phyloP scores from a whole-genome alignment of 2,888 invertebrate genomes.

The Eristalis tenax region DNA sequence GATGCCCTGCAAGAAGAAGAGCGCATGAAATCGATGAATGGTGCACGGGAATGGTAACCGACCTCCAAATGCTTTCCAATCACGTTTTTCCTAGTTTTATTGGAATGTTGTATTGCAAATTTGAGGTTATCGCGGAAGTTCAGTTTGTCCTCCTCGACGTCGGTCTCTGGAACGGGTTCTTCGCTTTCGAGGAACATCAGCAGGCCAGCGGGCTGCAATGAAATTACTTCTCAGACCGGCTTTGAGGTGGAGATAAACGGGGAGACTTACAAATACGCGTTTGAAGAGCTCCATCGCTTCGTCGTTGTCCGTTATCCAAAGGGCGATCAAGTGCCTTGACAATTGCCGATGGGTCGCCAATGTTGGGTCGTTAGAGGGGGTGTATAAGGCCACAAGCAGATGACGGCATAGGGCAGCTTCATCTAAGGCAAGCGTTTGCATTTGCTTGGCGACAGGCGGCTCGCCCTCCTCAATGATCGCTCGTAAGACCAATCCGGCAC shows the following conservation, averaged over 20 bases:
- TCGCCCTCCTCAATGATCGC: slow-evolving; percentile 99
- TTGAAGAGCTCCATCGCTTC: slow-evolving; percentile 93
- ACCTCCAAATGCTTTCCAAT: slow-evolving; percentile 93
- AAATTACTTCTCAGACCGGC: slow-evolving; percentile 3
- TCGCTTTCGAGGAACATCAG: slow-evolving; percentile 93
- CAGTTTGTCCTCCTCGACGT: slow-evolving; percentile 86
- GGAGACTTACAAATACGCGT: slow-evolving; percentile 90
- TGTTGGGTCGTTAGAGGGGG: slow-evolving; percentile 89
- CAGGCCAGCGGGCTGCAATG: slow-evolving; percentile 92
- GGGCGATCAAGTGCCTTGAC: slow-evolving; percentile 94
- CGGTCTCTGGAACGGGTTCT: slow-evolving; percentile 86
- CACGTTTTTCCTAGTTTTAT: slow-evolving; percentile 86
- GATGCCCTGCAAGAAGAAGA: slow-evolving; percentile 75
- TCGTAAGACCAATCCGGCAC: slow-evolving; percentile 97
- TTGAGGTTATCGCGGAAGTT: slow-evolving; percentile 96
- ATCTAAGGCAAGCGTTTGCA: slow-evolving; percentile 97
- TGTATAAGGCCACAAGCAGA: slow-evolving; percentile 93
- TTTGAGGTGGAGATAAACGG: not conserved
- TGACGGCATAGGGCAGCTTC: slow-evolving; percentile 98
- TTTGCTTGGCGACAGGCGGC: slow-evolving; percentile 93
- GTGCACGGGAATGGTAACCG: not conserved
- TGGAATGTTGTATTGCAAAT: slow-evolving; percentile 92
- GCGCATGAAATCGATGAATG: not conserved
- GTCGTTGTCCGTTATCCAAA: slow-evolving; percentile 98
- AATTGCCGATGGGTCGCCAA: slow-evolving; percentile 94